phyloP scores from a whole-genome alignment of 2,797 vertebrate species.

The Tragelaphus oryx region DNA sequence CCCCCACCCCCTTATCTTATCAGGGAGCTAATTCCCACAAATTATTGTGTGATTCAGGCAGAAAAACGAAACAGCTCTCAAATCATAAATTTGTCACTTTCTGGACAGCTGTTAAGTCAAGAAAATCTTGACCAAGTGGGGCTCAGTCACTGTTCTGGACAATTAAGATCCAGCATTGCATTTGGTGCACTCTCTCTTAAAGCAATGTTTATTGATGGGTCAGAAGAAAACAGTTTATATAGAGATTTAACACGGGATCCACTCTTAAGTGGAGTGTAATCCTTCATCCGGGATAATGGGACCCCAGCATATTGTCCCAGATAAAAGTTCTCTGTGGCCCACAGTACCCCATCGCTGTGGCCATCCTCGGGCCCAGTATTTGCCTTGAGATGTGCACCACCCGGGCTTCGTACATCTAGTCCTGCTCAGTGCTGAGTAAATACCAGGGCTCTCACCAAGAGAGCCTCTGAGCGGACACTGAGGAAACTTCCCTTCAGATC shows the following conservation, averaged over 20 bases:
- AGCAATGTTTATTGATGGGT: conserved; percentile 73
- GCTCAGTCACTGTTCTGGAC: conserved; percentile 76
- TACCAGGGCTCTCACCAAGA: background rate
- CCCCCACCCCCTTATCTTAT: conserved; percentile 82
- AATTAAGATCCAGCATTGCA: conserved; percentile 75
- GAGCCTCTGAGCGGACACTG: background rate
- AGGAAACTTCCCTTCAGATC: background rate
- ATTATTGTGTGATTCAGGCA: conserved; percentile 78
- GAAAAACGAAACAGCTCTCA: conserved; percentile 77
- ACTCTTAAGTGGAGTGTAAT: conserved; percentile 76
- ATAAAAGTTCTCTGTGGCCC: background rate
- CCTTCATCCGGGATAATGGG: conserved; percentile 68
- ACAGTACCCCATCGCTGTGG: background rate
- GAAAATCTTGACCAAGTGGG: conserved; percentile 80
- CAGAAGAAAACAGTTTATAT: conserved; percentile 69
- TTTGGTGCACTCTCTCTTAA: conserved; percentile 57
- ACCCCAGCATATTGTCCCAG: conserved; percentile 54
- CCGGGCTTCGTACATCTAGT: background rate
- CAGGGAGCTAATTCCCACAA: conserved; percentile 84
- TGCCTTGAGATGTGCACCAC: background rate
- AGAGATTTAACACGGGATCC: conserved; percentile 73
- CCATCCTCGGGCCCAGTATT: background rate
- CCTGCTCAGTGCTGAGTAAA: background rate
- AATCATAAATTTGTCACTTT: conserved; percentile 84
- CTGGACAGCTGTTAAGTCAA: conserved; percentile 78